Evolutionary conservation across 2,888 invertebrate species (phyloP).

Genomic region (Frankliniella intonsa): DNA sequence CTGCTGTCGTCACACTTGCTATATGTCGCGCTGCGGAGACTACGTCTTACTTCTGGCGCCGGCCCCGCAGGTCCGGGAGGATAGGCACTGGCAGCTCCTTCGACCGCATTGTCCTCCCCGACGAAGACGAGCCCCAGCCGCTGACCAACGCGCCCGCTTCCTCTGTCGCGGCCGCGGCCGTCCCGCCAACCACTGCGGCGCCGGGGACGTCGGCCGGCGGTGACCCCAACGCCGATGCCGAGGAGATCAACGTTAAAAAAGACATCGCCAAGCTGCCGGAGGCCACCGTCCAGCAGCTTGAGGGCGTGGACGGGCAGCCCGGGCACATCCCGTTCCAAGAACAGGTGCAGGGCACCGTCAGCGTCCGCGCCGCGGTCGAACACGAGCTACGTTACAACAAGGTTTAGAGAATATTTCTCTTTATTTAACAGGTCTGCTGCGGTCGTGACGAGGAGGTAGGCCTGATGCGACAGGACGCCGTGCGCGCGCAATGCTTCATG

Average conservation of each 20-base stretch:
- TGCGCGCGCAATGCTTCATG: no score
- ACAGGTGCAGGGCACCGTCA: not conserved
- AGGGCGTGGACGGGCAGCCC: not conserved
- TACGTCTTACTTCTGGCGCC: not conserved
- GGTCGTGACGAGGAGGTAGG: no score
- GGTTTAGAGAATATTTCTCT: no score
- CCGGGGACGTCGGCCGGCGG: not conserved
- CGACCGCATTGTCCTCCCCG: not conserved
- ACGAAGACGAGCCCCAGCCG: not conserved
- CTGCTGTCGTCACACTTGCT: not conserved
- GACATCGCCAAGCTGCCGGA: not conserved
- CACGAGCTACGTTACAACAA: no score
- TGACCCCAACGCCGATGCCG: not conserved
- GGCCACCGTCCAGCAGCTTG: not conserved
- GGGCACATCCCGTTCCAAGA: slow-evolving; percentile 4
- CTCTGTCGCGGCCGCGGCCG: not conserved
- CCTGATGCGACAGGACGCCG: no score
- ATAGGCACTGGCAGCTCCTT: not conserved
- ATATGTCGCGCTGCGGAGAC: not conserved
- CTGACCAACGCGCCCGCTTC: not conserved
- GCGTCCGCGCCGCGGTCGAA: no score
- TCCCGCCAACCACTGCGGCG: not conserved
- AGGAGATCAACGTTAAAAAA: not conserved
- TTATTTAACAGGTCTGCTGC: no score
- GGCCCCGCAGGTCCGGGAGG: not conserved